Evolutionary conservation across 92 coral and sea anemone genomes (phyloP).

Genomic region (Epizoanthus rinbou): DNA sequence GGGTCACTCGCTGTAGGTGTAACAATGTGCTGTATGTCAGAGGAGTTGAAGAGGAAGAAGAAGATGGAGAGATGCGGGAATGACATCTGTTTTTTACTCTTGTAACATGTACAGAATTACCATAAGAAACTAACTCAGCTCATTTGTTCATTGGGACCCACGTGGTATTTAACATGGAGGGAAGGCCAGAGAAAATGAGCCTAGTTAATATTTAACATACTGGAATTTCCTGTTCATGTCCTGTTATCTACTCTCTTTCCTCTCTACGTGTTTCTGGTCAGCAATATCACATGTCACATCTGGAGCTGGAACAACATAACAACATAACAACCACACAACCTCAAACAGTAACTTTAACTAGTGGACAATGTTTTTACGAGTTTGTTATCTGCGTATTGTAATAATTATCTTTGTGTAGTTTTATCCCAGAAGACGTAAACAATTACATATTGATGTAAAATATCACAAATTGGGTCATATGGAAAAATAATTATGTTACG

Average conservation of each 20-base stretch:
- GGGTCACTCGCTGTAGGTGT: slow-evolving; percentile 57
- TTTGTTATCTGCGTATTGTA: too few species aligned
- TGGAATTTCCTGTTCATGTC: too few species aligned
- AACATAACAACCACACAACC: not conserved
- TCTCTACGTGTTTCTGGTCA: too few species aligned
- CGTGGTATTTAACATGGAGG: not conserved
- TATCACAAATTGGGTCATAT: too few species aligned
- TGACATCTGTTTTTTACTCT: not conserved
- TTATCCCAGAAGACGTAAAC: too few species aligned
- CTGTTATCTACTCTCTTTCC: too few species aligned
- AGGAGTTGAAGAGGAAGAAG: slow-evolving; percentile 97
- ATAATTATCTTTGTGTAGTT: too few species aligned
- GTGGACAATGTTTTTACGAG: too few species aligned
- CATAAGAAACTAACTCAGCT: not conserved
- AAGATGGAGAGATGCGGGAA: slow-evolving; percentile 99
- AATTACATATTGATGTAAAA: too few species aligned
- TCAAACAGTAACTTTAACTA: not conserved
- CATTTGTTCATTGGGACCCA: not conserved
- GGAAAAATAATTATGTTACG: too few species aligned
- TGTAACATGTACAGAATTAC: not conserved
- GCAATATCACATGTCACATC: too few species aligned
- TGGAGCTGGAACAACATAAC: not conserved
- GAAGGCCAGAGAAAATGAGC: not conserved
- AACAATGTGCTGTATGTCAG: slow-evolving; percentile 97
- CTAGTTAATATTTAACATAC: too few species aligned